Conservation (phyloP, 2,113 vertebrate genomes). For the Esox niger region DNA sequence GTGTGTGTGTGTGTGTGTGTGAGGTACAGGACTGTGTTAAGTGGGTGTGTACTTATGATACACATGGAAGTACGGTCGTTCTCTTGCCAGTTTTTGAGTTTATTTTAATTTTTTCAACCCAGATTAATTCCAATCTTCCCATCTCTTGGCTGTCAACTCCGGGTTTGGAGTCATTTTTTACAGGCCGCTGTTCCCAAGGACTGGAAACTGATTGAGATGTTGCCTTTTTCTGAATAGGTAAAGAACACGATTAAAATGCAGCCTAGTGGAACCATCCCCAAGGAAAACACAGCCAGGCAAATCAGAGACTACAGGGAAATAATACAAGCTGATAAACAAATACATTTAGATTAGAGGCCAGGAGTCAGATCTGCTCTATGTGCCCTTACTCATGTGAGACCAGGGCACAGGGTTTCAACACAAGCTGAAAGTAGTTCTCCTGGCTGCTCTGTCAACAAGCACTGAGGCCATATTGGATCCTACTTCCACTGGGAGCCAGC, state of each 20-base stretch:
- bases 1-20: constrained; percentile 9
- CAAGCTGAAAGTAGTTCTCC: too few relatives aligned
- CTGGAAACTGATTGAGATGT: constrained; percentile 72
- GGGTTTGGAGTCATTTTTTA: constrained; percentile 66
- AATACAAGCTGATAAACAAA: constrained; percentile 55
- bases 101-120: constrained; percentile 40
- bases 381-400: constrained; percentile 18
- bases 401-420: not conserved
- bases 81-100: not conserved
- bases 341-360: not conserved
- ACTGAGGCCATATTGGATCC: too few relatives aligned
- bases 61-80: not conserved
- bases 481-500: too few relatives aligned
- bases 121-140: constrained; percentile 60
- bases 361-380: constrained; percentile 6
- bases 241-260: constrained; percentile 69
- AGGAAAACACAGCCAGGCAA: constrained; percentile 1
- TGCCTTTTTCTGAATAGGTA: constrained; percentile 72
- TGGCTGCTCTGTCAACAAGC: too few relatives aligned
- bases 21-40: constrained; percentile 5
- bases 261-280: constrained; percentile 49
- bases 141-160: constrained; percentile 59
- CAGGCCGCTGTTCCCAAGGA: constrained; percentile 56
- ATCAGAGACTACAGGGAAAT: constrained; percentile 23
- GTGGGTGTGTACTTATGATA: not conserved